These are phyloP conservation scores for Motacilla alba DNA, from an alignment of 2,113 vertebrate species.

Conservation along the genomic window DNA sequence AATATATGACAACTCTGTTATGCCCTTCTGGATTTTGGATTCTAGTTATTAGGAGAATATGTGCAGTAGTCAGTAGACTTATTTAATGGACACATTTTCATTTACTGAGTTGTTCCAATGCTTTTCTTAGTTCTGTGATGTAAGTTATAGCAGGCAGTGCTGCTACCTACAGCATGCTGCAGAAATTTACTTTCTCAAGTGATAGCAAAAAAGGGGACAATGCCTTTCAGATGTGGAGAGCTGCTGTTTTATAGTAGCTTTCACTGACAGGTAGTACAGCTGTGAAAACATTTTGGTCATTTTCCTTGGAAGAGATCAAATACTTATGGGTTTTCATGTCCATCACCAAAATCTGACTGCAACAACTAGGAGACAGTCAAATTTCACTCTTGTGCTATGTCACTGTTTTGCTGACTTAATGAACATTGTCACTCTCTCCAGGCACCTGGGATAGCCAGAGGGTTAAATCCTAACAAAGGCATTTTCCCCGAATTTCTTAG, in stretches of 20 bases:
- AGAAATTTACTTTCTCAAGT: neutral
- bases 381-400: neutral
- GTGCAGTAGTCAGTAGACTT: neutral
- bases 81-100: neutral
- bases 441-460: neutral
- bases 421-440: neutral
- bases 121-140: neutral
- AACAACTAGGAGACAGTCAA: neutral
- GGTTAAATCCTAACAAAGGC: neutral
- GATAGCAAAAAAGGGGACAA: neutral
- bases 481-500: neutral
- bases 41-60: neutral
- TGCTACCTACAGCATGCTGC: neutral
- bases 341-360: neutral
- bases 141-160: neutral
- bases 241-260: neutral
- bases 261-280: neutral
- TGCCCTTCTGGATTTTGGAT: neutral
- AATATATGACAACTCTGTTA: neutral
- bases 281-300: neutral
- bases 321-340: neutral
- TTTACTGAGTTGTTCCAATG: neutral
- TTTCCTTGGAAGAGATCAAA: neutral
- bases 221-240: neutral
- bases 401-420: neutral